Base-by-base conservation (phyloP, 2,113 vertebrate species). In the Geococcyx californianus region DNA sequence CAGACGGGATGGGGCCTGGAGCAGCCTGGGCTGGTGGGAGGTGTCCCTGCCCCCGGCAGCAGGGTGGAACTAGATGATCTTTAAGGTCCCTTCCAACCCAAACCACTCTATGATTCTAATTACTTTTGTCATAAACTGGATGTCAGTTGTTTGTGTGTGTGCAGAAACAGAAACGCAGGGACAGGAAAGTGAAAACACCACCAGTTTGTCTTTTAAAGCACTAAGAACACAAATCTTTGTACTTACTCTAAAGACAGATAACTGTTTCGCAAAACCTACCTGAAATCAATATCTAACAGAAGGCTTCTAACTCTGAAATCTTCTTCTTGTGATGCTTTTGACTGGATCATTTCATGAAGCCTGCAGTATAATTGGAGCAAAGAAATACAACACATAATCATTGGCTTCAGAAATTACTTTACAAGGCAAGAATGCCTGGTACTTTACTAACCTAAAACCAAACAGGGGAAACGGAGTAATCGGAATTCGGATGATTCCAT, bases 221-320 rank as follows among this genome's bases (percentile, higher is more conserved):
- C 7, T 19, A 77, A 62, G 19, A 89, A 74, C 7, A 66, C 13
- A 73, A 38, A 77, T 69, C 11, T 88, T 70, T 60, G 25, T 29
- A 18, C 9, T 21, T 34, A 25, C 14, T 89, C 34, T 59, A 81
- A n/a, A 74, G 52, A 67, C 1, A 60, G 13, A 60, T 11, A 72
- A 66, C 75, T 0, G 1, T 42, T 42, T 84, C 26, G 55, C 55
- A 94, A 96, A 97, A 96, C 95, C 62, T 85, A 99, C 99, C 99
- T 99, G 98, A 99, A 99, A 98, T 99, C 99, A 93, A 99, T 99
- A 98, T 99, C 99, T 96, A 99, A 95, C 93, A 99, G 97, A 70
- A 99, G 98, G 96, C 99, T 99, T 97, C 97, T 99, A 91, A 99
- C 92, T 5, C 82, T 74, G 36, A 96, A 87, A 34, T 97, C 86